Evolutionary conservation across 1,140 invertebrate genomes (phyloP).

Genomic region (Diorhabda carinulata): DNA sequence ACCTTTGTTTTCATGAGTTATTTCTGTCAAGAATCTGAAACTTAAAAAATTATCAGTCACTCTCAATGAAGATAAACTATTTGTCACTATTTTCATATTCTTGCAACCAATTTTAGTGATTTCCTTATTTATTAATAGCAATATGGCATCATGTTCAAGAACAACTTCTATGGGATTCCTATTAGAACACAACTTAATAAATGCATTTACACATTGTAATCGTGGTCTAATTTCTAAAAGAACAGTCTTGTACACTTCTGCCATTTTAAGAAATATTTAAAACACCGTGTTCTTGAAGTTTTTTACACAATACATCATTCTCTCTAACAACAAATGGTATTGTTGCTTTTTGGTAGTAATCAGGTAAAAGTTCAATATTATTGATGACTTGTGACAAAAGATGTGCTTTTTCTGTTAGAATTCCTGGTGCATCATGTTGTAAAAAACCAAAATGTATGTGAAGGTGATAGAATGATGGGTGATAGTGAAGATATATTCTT

Average conservation of each 20-base stretch:
- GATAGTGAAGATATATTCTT: constrained; percentile 90
- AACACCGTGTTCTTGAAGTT: constrained; percentile 49
- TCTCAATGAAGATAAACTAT: constrained; percentile 33
- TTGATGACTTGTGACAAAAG: constrained; percentile 84
- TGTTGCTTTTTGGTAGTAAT: constrained; percentile 82
- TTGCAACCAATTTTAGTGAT: constrained; percentile 46
- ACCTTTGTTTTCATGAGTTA: constrained; percentile 37
- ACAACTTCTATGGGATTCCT: constrained; percentile 42
- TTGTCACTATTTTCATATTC: constrained; percentile 45
- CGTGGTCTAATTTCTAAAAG: constrained; percentile 55
- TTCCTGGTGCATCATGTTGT: constrained; percentile 75
- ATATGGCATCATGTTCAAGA: constrained; percentile 35
- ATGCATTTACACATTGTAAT: constrained; percentile 55
- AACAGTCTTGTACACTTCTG: constrained; percentile 41
- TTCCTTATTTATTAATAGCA: constrained; percentile 44
- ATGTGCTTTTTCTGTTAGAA: constrained; percentile 75
- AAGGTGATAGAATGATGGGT: constrained; percentile 94
- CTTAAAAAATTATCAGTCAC: constrained; percentile 39
- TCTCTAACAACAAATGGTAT: constrained; percentile 69
- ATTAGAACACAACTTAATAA: constrained; percentile 50
- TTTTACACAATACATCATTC: constrained; percentile 55
- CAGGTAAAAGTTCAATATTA: constrained; percentile 76
- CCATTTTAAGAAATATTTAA: constrained; percentile 33
- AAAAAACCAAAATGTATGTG: constrained; percentile 92
- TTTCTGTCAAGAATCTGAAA: constrained; percentile 35